Evolutionary conservation across 2,888 invertebrate genomes (phyloP).

Genomic region (Caenorhabditis angaria): DNA sequence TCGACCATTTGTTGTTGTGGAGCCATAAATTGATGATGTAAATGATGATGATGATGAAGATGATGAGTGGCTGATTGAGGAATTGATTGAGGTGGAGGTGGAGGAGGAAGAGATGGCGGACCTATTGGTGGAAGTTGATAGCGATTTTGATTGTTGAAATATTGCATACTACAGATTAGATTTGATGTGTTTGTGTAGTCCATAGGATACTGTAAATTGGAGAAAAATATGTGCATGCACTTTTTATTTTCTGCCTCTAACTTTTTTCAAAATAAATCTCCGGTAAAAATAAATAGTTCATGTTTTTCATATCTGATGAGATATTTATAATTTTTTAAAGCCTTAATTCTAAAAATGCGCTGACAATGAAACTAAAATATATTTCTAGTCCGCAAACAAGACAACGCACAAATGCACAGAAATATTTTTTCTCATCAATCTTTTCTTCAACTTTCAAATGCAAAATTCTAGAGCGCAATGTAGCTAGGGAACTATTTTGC

Average conservation of each 20-base stretch:
- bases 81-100: background rate
- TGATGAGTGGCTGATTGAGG: background rate
- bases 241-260: background rate
- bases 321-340: too few relatives aligned
- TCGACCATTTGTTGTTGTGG: background rate
- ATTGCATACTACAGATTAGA: conserved; percentile 38
- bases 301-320: too few relatives aligned
- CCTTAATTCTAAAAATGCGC: too few relatives aligned
- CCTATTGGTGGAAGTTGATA: conserved; percentile 18
- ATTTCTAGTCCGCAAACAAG: too few relatives aligned
- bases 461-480: background rate
- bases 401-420: too few relatives aligned
- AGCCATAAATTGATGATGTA: conserved; percentile 22
- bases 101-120: background rate
- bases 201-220: conserved; percentile 21
- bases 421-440: background rate
- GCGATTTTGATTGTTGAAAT: conserved; percentile 44
- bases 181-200: conserved; percentile 25
- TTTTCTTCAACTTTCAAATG: background rate
- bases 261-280: background rate
- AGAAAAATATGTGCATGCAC: too few relatives aligned
- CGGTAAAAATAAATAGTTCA: background rate
- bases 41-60: conserved; percentile 2
- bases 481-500: too few relatives aligned
- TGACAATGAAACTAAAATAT: too few relatives aligned